Percentiles rank a stretch among this genome's conserved stretches.
phyloP scores from a whole-genome alignment of 2,888 invertebrate species.

The Hirudinaria manillensis region DNA sequence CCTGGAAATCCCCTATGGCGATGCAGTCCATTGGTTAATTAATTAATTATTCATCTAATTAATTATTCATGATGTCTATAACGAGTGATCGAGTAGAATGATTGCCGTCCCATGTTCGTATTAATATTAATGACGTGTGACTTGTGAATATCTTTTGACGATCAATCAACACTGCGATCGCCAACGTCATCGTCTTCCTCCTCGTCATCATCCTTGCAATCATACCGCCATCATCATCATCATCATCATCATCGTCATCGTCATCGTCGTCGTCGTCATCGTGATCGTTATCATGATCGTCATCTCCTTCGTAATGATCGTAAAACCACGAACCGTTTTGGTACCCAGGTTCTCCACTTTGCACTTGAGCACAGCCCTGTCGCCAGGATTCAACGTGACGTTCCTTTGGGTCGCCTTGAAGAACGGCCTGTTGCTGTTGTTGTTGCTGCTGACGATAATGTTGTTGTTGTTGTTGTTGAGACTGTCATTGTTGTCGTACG shows the following conservation, averaged over 20 bases:
- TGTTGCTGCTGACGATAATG: conserved; percentile 28
- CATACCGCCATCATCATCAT: conserved; percentile 26
- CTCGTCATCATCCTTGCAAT: background rate
- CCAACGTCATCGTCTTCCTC: conserved; percentile 1
- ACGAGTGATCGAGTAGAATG: no score
- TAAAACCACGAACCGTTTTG: conserved; percentile 42
- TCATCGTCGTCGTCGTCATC: conserved; percentile 6
- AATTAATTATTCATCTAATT: no score
- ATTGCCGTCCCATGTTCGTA: no score
- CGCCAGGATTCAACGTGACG: conserved; percentile 46
- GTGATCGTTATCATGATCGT: background rate
- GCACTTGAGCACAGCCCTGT: conserved; percentile 47
- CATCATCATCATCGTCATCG: conserved; percentile 19
- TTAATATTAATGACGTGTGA: no score
- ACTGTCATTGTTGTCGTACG: background rate
- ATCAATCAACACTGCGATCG: conserved; percentile 8
- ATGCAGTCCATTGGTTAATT: no score
- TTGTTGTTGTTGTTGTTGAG: conserved; percentile 24
- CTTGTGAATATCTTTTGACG: no score
- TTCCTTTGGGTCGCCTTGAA: conserved; percentile 44
- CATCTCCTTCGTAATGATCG: background rate
- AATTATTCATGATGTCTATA: no score
- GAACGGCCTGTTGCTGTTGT: conserved; percentile 10
- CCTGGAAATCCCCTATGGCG: no score
- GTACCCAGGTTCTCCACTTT: conserved; percentile 47